These are phyloP conservation scores for Haliclona indistincta DNA, from an alignment of 37 sponge, comb jelly and placozoan genomes.

Conservation along the genomic window DNA sequence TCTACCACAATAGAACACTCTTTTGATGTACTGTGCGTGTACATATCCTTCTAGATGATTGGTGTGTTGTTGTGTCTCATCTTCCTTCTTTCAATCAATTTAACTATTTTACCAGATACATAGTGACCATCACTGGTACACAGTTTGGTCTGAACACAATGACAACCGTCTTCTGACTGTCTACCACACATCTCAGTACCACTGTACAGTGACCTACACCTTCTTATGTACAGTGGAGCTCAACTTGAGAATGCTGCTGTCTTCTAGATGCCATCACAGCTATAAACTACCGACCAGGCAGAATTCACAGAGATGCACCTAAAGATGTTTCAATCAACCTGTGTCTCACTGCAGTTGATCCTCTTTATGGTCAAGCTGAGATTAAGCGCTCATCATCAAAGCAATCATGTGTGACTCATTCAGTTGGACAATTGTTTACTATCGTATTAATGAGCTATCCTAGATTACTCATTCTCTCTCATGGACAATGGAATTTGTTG, in stretches of 20 bases:
- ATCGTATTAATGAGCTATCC: constrained; percentile 67
- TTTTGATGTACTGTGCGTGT: no score
- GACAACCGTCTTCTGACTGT: constrained; percentile 46
- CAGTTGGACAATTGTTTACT: constrained; percentile 60
- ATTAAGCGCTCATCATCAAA: constrained; percentile 26
- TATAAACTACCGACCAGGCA: constrained; percentile 28
- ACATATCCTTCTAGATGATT: no score
- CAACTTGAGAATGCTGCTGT: constrained; percentile 44
- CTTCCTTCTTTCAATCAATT: no score
- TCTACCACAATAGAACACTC: no score
- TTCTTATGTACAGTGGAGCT: constrained; percentile 59
- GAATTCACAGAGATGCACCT: constrained; percentile 63
- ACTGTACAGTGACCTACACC: constrained; percentile 43
- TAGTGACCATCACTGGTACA: constrained; percentile 66
- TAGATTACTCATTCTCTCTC: no score
- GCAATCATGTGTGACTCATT: constrained; percentile 82
- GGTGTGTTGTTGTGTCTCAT: no score
- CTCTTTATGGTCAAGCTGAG: constrained; percentile 62
- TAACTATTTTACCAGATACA: no score
- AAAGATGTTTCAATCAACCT: constrained; percentile 77
- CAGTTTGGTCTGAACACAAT: constrained; percentile 74
- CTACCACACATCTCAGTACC: constrained; percentile 34
- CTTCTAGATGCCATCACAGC: constrained; percentile 72
- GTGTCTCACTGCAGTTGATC: constrained; percentile 40
- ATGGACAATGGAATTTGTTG: no score